Base-by-base conservation (phyloP, 2,888 invertebrate genomes). In the Mimas tiliae region DNA sequence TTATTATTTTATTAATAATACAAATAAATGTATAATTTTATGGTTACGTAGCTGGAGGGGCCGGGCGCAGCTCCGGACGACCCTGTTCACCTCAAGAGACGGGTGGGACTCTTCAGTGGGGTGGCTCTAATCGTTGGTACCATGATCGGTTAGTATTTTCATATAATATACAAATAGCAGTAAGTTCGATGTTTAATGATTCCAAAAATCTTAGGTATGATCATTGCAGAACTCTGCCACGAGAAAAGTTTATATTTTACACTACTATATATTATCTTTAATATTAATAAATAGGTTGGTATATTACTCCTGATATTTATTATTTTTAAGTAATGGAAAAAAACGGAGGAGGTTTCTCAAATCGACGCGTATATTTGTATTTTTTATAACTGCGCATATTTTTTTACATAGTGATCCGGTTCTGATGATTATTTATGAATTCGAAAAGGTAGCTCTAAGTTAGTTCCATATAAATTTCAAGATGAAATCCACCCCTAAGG, bases 71-170 rank as follows among this genome's bases (percentile, higher is more conserved):
- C 96, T 97, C 94, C 96, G 98, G 96, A 97, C 96, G 97, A 98
- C 97, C 94, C 97, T 98, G 96, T 98, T 98, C 97, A 98, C 97
- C 98, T 98, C 97, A 96, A 98, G 98, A 98, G 98, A 97, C 97
- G 98, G 97, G 97, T 99, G 96, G 98, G 98, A 96, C 97, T 98
- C 96, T 95, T 98, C 96, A 98, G 98, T 96, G 98, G 98, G 96
- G 98, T 98, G 96, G 98, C 98, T 96, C 96, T 99, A 96, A 99
- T 98, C 95, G 98, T 98, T 82, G 98, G 98, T 85, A 98, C 98
- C 77, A 99, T 98, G 98, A 98, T 99, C 88, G 98, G 98, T 98
- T 89, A 94, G 94, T 51, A 52, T 62, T 19, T 11, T 14, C 42
- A 33, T 8, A 16, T 7, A 53, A 19, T 12, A 47, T 47, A 21